Conservation (phyloP, 2,113 vertebrate genomes). For the Coturnix japonica region DNA sequence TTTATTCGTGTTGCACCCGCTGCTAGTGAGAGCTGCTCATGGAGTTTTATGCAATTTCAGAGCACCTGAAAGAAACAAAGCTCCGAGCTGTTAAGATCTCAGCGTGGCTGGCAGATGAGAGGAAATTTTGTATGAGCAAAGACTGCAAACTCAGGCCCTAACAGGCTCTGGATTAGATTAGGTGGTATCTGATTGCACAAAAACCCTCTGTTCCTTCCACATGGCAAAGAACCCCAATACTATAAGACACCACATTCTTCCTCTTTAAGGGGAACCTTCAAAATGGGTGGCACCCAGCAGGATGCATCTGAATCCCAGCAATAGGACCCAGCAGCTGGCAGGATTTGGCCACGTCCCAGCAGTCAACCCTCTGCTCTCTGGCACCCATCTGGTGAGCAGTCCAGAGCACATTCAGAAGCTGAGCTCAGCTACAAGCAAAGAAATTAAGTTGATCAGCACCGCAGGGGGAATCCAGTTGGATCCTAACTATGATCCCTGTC, state of each 20-base stretch:
- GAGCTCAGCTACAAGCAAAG: background rate
- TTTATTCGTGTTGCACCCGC: background rate
- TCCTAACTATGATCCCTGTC: conserved; percentile 21
- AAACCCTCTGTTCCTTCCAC: background rate
- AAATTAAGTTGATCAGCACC: conserved; percentile 48
- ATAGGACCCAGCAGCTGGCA: background rate
- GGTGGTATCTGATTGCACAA: background rate
- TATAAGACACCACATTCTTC: background rate
- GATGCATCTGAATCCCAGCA: conserved; percentile 2
- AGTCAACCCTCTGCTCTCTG: background rate
- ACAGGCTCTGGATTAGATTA: background rate
- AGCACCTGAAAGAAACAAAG: background rate
- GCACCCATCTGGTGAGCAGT: conserved; percentile 47
- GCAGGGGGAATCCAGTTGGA: conserved; percentile 37
- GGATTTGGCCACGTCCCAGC: conserved; percentile 4
- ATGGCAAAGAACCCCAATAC: background rate
- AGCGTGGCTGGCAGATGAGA: background rate
- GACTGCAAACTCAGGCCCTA: background rate
- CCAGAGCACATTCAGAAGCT: conserved; percentile 31
- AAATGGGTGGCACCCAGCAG: background rate
- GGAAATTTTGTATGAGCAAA: background rate
- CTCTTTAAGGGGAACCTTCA: background rate
- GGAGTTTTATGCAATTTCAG: background rate
- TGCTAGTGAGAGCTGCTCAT: background rate
- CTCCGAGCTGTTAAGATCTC: background rate